Evolutionary conservation across 2,113 vertebrate species (phyloP).

Genomic region (Solenodon paradoxus): DNA sequence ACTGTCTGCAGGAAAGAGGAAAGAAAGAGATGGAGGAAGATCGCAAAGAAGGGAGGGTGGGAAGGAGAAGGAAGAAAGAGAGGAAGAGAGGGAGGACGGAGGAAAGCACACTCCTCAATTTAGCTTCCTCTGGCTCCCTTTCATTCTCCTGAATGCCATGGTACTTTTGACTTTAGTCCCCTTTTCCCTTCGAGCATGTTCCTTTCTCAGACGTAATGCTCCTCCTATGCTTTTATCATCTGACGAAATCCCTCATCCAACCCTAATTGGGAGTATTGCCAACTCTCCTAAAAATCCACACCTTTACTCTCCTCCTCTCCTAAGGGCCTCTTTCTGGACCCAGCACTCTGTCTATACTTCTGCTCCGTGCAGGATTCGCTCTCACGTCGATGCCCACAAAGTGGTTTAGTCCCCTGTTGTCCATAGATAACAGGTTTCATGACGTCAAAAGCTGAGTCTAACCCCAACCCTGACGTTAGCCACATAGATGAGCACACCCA

Average conservation of each 20-base stretch:
- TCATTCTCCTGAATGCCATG: not conserved
- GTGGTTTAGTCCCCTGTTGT: rapidly evolving
- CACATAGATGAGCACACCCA: not conserved
- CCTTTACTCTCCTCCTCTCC: not conserved
- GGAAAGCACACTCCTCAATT: not conserved
- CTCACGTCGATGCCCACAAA: not conserved
- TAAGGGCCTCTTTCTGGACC: not conserved
- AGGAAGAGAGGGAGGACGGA: too few relatives aligned
- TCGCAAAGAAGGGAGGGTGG: not conserved
- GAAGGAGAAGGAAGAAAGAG: not conserved
- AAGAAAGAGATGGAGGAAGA: not conserved
- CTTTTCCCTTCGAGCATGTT: not conserved
- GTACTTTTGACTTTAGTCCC: not conserved
- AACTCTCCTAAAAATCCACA: not conserved
- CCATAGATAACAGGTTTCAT: not conserved
- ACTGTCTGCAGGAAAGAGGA: not conserved
- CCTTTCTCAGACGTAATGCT: too few relatives aligned
- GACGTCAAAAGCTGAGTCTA: not conserved
- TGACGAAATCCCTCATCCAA: not conserved
- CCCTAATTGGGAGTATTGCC: not conserved
- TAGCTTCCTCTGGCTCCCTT: not conserved
- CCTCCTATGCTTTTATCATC: not conserved
- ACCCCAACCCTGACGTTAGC: rapidly evolving
- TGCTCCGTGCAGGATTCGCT: not conserved
- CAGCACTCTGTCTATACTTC: not conserved